Conservation (phyloP, 2,797 vertebrate genomes). For the Danio kyathit region DNA sequence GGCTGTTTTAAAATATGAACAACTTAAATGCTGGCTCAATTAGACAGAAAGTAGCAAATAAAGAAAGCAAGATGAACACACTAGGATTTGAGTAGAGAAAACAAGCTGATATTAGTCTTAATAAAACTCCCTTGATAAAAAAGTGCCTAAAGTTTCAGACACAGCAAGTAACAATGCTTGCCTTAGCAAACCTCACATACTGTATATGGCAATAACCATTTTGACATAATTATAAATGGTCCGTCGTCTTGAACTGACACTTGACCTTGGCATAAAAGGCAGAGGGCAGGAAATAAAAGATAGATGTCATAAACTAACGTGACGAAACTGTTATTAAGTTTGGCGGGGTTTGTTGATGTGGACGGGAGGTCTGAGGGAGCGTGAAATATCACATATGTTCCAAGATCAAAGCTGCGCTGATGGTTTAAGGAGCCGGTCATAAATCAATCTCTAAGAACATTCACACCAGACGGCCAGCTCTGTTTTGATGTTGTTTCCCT, state of each 20-base stretch:
- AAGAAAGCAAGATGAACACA: too few species aligned
- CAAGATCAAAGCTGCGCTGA: slow-evolving; percentile 48
- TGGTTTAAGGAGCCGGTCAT: slow-evolving; percentile 19
- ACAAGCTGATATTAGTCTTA: background rate
- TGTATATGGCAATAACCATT: background rate
- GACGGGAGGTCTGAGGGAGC: slow-evolving; percentile 8
- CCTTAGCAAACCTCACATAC: background rate
- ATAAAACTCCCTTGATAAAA: background rate
- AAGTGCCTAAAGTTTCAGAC: background rate
- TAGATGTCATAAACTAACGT: slow-evolving; percentile 2
- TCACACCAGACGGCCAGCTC: slow-evolving; percentile 9
- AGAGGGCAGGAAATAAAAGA: slow-evolving; percentile 23
- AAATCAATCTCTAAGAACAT: slow-evolving; percentile 31
- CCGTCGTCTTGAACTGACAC: background rate
- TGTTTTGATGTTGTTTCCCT: slow-evolving; percentile 40
- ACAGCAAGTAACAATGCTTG: too few species aligned
- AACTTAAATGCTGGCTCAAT: too few species aligned
- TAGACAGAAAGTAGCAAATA: too few species aligned
- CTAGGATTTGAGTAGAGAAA: background rate
- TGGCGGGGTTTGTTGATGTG: slow-evolving; percentile 19
- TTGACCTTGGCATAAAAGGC: background rate
- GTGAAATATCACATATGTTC: slow-evolving; percentile 40
- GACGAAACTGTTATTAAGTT: slow-evolving; percentile 30
- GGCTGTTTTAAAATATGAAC: too few species aligned
- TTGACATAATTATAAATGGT: slow-evolving; percentile 13